Evolutionary conservation across 2,888 invertebrate species (phyloP), one percentile per base, ranked within the genome.

Genomic region (Sarcophaga caerulescens): DNA sequence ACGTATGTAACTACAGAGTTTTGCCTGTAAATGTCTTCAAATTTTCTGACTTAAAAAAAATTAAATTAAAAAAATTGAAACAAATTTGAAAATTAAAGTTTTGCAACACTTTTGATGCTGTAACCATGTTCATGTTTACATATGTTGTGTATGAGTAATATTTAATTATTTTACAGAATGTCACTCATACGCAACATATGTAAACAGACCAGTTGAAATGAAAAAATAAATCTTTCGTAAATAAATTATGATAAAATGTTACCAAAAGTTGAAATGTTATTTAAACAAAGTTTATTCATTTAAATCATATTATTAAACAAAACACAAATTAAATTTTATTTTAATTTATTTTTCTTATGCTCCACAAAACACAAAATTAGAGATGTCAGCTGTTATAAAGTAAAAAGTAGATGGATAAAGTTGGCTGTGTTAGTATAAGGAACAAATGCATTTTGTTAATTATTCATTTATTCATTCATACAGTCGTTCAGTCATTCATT

Each of bases 381-480:
- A 17, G 0, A 23, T 25, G 23, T 14, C 11, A 25, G 52, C 52
- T 70, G 25, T 2, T 3, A 21, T 47, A n/a, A 66, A n/a, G 17
- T 10, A 3, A 4, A 52, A 52, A 47, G 47, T 6, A 17, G 6
- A 2, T n/a, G 2, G n/a, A 57, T 52, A n/a, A 60, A 52, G 17
- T 14, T 14, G 4, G 12, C 52, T 14, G 14, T 4, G 17, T 17
- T 52, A 52, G 52, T 52, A 17, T 47, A 10, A 35, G 8, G 35
- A 35, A 35, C 35, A 79, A 63, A n/a, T 12, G 52, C 35, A 44
- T 47, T 70, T 62, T 78, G n/a, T 25, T 57, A 79, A 63, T 79
- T 71, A 79, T 52, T 52, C 52, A 65, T 25, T 17, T 45, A 71
- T 65, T 63, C 57, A 70, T 44, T 71, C 47, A 47, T 44, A n/a